These are phyloP conservation scores for Gastrophryne carolinensis DNA, from an alignment of 2,797 vertebrate genomes.

Conservation along the genomic window DNA sequence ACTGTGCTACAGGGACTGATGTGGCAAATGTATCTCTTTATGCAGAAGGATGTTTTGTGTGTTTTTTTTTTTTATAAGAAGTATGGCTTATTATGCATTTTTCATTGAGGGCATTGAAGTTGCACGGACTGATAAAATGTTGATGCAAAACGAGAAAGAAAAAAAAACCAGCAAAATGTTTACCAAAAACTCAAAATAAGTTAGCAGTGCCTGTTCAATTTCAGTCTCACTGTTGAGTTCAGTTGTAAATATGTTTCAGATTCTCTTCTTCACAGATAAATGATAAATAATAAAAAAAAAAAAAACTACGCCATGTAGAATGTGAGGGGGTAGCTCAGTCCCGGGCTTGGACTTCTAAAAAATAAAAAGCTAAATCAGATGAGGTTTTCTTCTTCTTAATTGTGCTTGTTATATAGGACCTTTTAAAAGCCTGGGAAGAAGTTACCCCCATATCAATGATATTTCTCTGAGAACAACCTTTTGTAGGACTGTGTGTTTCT, in stretches of 20 bases:
- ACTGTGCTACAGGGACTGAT: slow-evolving; percentile 83
- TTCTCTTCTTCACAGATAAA: slow-evolving; percentile 75
- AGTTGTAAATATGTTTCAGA: slow-evolving; percentile 96
- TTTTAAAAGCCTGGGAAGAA: slow-evolving; percentile 80
- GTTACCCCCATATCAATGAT: slow-evolving; percentile 77
- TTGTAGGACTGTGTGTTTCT: slow-evolving; percentile 89
- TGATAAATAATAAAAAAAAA: slow-evolving; percentile 67
- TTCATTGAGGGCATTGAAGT: slow-evolving; percentile 86
- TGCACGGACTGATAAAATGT: slow-evolving; percentile 89
- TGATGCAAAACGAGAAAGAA: slow-evolving; percentile 85
- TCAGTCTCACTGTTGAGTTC: slow-evolving; percentile 91
- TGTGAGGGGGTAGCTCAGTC: slow-evolving; percentile 80
- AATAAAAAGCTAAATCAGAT: slow-evolving; percentile 67
- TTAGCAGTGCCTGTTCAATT: slow-evolving; percentile 98
- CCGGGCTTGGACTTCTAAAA: slow-evolving; percentile 72
- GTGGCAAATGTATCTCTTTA: slow-evolving; percentile 80
- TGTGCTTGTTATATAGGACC: slow-evolving; percentile 84
- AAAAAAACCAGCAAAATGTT: slow-evolving; percentile 79
- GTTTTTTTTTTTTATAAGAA: slow-evolving; percentile 61
- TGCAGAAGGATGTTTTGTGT: slow-evolving; percentile 76
- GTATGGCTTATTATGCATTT: slow-evolving; percentile 84
- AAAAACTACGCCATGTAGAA: slow-evolving; percentile 79
- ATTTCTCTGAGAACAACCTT: slow-evolving; percentile 83
- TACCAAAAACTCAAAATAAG: slow-evolving; percentile 87
- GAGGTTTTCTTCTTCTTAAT: slow-evolving; percentile 80